A percentile compares a stretch with the other conserved stretches of the same genome.
Conservation (phyloP, 35 echinoderm and acorn worm species). For the Lytechinus variegatus region DNA sequence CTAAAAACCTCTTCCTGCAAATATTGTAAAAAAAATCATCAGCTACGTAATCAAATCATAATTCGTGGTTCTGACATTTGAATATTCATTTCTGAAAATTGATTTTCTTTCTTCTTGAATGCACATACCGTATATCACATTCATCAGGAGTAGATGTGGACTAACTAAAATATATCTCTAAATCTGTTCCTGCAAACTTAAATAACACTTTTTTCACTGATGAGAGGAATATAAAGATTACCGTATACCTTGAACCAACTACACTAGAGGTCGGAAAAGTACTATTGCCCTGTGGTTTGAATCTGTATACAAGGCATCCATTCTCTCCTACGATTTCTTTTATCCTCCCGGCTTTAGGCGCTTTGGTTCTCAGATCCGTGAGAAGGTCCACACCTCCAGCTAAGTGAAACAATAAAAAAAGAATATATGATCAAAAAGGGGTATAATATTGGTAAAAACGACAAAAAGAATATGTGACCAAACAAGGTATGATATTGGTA, state of each 20-base stretch:
- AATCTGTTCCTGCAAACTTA: not conserved
- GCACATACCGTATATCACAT: not conserved
- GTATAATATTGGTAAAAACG: too few relatives aligned
- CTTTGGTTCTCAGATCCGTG: not conserved
- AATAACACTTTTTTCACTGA: not conserved
- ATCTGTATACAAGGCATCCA: constrained; percentile 23
- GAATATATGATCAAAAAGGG: not conserved
- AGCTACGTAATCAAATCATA: too few relatives aligned
- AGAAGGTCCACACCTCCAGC: not conserved
- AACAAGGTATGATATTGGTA: too few relatives aligned
- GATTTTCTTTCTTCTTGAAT: not conserved
- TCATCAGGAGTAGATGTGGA: not conserved
- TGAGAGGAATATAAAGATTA: not conserved
- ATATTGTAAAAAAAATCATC: too few relatives aligned
- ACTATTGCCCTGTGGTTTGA: constrained; percentile 20
- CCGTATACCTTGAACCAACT: constrained; percentile 35
- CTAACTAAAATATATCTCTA: not conserved
- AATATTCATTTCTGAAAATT: too few relatives aligned
- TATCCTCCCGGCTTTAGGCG: constrained; percentile 17
- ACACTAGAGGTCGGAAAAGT: constrained; percentile 2
- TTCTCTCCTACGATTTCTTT: constrained; percentile 24
- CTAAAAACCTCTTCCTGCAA: too few relatives aligned
- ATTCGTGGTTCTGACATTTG: too few relatives aligned
- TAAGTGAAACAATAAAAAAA: not conserved
- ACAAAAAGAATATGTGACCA: too few relatives aligned